Conservation (phyloP, 2,797 vertebrate genomes). For the Peromyscus melanophrys region DNA sequence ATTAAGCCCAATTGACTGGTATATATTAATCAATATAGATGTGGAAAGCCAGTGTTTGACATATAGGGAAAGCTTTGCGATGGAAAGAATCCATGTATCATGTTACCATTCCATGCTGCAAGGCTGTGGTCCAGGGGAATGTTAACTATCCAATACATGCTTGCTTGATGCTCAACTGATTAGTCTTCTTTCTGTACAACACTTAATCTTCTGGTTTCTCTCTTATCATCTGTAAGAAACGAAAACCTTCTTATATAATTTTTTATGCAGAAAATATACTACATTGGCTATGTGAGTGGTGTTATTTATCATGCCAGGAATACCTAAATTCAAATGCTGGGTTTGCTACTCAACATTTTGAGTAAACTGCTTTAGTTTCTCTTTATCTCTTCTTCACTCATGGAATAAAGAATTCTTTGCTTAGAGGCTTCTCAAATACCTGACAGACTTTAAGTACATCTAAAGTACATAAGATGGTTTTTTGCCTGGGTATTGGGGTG, state of each 20-base stretch:
- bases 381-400: background rate
- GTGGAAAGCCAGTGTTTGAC: conserved; percentile 7
- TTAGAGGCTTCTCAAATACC: background rate
- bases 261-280: background rate
- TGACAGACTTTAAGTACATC: background rate
- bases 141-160: background rate
- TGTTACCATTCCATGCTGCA: background rate
- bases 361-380: background rate
- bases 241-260: background rate
- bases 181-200: background rate
- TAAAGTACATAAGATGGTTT: background rate
- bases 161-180: background rate
- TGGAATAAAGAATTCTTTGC: background rate
- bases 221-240: background rate
- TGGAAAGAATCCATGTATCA: background rate
- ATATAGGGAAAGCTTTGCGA: background rate
- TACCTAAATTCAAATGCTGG: background rate
- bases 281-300: background rate
- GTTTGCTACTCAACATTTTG: background rate
- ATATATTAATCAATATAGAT: background rate
- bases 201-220: conserved; percentile 8
- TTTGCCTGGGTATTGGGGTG: background rate
- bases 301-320: background rate
- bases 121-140: background rate
- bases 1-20: background rate